These are phyloP conservation scores for Ditula angustiorana DNA, from an alignment of 2,888 invertebrate genomes.

Conservation along the genomic window DNA sequence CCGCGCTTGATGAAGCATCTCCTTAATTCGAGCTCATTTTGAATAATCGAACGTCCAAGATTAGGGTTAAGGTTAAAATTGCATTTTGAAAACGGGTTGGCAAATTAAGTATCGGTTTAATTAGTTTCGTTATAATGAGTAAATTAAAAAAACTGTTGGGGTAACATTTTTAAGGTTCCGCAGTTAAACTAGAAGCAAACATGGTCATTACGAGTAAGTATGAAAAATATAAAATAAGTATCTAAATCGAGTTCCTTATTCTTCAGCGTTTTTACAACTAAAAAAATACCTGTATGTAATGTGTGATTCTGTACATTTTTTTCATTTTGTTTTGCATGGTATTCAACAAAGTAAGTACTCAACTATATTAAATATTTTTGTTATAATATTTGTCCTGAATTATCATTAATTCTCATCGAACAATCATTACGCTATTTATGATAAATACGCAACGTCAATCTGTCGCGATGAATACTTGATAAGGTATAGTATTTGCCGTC, in stretches of 20 bases:
- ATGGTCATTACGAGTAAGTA: no score
- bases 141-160: background rate
- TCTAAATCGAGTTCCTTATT: no score
- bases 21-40: conserved; percentile 58
- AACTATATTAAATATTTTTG: no score
- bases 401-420: background rate
- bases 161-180: background rate
- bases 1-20: conserved; percentile 66
- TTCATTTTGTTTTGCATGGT: no score
- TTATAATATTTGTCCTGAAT: no score
- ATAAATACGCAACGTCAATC: conserved; percentile 14
- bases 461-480: conserved; percentile 16
- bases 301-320: no score
- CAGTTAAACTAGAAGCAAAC: background rate
- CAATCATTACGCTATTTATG: conserved; percentile 8
- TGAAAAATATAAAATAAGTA: no score
- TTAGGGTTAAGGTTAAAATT: conserved; percentile 62
- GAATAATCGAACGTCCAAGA: conserved; percentile 56
- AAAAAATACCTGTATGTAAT: no score
- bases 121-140: background rate
- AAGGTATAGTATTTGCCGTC: background rate
- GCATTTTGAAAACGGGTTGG: conserved; percentile 45
- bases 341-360: no score
- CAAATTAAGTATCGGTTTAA: background rate
- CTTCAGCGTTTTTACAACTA: no score